A percentile compares a stretch with the other conserved stretches of the same genome.
These are phyloP conservation scores for Melieria picta DNA, from an alignment of 2,888 invertebrate species.

Conservation along the genomic window DNA sequence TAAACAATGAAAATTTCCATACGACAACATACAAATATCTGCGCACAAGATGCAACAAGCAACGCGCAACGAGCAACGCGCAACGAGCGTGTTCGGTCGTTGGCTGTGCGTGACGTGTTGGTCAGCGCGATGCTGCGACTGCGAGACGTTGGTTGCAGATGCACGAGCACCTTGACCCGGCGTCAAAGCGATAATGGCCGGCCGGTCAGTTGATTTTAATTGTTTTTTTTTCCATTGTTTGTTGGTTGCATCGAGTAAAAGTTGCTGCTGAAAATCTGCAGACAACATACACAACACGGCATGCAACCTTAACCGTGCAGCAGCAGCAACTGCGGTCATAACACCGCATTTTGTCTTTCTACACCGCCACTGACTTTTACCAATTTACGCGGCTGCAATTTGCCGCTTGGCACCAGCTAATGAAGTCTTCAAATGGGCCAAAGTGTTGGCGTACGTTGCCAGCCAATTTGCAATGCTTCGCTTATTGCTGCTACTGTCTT, in stretches of 20 bases:
- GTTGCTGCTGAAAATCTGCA: neutral
- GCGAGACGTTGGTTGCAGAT: conserved; percentile 3
- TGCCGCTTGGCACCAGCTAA: too few species aligned
- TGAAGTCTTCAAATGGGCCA: too few species aligned
- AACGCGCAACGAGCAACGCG: neutral
- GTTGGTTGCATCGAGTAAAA: neutral
- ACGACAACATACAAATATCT: neutral
- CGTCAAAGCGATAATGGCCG: neutral
- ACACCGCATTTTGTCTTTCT: too few species aligned
- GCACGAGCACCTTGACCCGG: conserved; percentile 19
- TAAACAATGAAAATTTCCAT: conserved; percentile 3
- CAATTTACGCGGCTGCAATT: too few species aligned
- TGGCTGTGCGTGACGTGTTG: neutral
- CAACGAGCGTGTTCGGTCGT: neutral
- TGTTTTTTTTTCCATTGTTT: neutral
- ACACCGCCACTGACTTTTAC: too few species aligned
- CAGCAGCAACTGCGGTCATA: too few species aligned
- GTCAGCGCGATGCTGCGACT: neutral
- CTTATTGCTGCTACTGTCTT: too few species aligned
- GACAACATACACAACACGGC: too few species aligned
- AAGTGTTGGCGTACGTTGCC: too few species aligned
- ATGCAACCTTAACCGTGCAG: too few species aligned
- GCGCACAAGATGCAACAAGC: neutral
- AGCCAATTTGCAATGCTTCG: too few species aligned
- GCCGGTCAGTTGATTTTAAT: neutral